Evolutionary conservation across 2,113 vertebrate genomes (phyloP).

Genomic region (Amphiprion ocellaris): DNA sequence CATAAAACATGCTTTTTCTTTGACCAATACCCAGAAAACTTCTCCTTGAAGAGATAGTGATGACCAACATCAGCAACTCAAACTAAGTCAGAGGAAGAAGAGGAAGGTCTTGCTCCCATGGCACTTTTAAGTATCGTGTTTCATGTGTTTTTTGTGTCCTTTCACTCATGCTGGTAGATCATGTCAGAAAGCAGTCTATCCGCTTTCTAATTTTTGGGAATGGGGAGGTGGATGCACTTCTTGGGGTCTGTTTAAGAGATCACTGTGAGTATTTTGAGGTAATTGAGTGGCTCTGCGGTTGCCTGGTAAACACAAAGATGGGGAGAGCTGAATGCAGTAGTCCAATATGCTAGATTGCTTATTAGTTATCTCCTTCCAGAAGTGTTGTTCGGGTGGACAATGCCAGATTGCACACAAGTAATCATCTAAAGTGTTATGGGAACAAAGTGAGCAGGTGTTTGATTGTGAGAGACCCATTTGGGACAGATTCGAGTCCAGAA

Average conservation of each 20-base stretch:
- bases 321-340: constrained; percentile 11
- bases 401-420: constrained; percentile 60
- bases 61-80: too few relatives aligned
- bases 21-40: too few relatives aligned
- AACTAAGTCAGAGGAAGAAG: background rate
- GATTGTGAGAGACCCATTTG: constrained; percentile 59
- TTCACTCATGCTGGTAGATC: background rate
- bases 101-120: background rate
- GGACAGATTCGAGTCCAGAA: constrained; percentile 65
- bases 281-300: background rate
- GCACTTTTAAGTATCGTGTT: background rate
- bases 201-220: background rate
- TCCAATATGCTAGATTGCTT: constrained; percentile 59
- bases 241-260: constrained; percentile 5
- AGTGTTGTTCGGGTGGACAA: constrained; percentile 34
- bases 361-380: constrained; percentile 61
- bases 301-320: constrained; percentile 23
- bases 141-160: background rate
- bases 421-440: constrained; percentile 64
- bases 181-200: constrained; percentile 3
- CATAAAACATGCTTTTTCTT: too few relatives aligned
- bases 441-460: constrained; percentile 71
- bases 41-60: too few relatives aligned
- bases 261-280: background rate
- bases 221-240: background rate